Percentiles rank a stretch among this genome's conserved stretches.
phyloP scores from a whole-genome alignment of 2,797 vertebrate genomes.

The Ctenosaura bakeri region DNA sequence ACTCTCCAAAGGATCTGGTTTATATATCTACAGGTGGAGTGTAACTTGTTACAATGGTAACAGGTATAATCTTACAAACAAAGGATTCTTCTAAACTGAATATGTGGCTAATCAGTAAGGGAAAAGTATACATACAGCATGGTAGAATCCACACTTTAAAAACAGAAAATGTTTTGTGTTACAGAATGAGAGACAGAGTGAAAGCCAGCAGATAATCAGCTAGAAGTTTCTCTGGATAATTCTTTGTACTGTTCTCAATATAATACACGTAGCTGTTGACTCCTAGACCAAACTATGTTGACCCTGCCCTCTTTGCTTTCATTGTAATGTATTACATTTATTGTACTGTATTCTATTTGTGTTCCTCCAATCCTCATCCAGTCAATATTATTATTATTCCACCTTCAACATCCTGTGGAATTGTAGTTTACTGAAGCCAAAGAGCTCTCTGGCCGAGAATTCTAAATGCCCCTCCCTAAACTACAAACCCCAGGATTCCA shows the following conservation, averaged over 20 bases:
- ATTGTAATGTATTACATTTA: neutral
- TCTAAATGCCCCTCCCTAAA: too few species aligned
- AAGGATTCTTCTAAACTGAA: neutral
- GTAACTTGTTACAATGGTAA: neutral
- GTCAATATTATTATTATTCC: neutral
- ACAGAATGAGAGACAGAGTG: neutral
- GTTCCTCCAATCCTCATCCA: neutral
- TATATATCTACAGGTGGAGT: neutral
- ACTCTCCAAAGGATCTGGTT: neutral
- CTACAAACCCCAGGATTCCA: too few species aligned
- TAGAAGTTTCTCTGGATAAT: neutral
- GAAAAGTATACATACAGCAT: neutral
- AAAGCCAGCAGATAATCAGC: neutral
- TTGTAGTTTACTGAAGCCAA: too few species aligned
- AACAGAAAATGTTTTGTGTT: neutral
- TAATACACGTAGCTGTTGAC: neutral
- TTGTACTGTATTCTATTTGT: neutral
- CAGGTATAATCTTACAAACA: slow-evolving; percentile 8
- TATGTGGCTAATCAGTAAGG: neutral
- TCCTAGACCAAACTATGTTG: neutral
- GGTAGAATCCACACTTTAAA: slow-evolving; percentile 21
- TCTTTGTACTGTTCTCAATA: neutral
- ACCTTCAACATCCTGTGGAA: too few species aligned
- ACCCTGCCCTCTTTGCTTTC: neutral
- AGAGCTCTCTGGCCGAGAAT: too few species aligned